A percentile compares a stretch with the other conserved stretches of the same genome.
These are phyloP conservation scores for Julus scanicus DNA, from an alignment of 2,888 invertebrate species.

Conservation along the genomic window DNA sequence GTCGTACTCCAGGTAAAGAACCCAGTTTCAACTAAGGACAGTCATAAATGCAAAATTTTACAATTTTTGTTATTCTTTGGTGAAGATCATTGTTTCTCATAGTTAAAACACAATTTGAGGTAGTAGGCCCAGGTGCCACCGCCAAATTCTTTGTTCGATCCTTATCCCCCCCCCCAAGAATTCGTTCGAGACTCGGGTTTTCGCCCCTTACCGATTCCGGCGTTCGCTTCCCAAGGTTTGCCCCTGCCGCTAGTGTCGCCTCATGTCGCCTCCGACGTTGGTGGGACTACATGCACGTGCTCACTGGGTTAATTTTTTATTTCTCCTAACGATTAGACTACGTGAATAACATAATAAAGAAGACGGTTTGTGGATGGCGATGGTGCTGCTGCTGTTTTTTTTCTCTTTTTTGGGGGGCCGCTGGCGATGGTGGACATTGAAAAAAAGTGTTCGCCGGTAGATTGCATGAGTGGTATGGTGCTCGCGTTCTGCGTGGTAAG, in stretches of 20 bases:
- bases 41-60: no score
- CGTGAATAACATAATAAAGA: conserved; percentile 38
- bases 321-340: conserved; percentile 34
- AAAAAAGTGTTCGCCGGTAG: neutral
- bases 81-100: neutral
- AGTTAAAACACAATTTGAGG: no score
- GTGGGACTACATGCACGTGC: conserved; percentile 34
- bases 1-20: no score
- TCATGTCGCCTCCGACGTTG: neutral
- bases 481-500: neutral
- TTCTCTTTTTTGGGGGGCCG: no score
- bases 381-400: neutral
- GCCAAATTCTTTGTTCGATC: neutral
- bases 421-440: conserved; percentile 30
- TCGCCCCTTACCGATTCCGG: neutral
- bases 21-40: no score
- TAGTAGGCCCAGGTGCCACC: neutral
- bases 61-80: neutral
- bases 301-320: conserved; percentile 26
- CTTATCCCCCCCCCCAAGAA: neutral
- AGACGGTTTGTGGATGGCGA: conserved; percentile 42
- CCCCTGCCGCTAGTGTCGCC: neutral
- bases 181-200: neutral
- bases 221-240: neutral
- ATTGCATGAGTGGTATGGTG: neutral